Evolutionary conservation across 2,113 vertebrate species (phyloP).

Genomic region (Melanerpes aurifrons): DNA sequence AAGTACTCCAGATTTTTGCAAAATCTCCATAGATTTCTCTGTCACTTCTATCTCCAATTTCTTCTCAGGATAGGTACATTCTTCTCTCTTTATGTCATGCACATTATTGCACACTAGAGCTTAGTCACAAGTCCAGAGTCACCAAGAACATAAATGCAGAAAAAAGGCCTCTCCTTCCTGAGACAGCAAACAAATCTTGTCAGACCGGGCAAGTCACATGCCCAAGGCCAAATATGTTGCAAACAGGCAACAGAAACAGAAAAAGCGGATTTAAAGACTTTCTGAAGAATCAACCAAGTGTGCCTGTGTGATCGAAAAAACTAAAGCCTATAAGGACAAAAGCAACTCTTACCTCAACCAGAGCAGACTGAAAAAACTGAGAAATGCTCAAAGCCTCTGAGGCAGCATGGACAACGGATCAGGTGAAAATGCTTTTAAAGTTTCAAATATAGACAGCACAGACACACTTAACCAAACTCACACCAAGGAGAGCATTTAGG

Average conservation of each 20-base stretch:
- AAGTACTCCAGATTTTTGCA: neutral
- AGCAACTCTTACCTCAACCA: neutral
- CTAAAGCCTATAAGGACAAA: neutral
- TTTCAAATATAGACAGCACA: neutral
- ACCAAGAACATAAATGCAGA: neutral
- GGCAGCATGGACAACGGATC: neutral
- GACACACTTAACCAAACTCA: neutral
- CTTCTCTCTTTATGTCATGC: neutral
- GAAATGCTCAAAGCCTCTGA: neutral
- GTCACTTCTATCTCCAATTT: neutral
- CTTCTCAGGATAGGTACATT: neutral
- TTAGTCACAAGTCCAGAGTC: neutral
- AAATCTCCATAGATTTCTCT: neutral
- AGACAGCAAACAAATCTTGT: neutral
- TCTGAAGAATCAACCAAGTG: neutral
- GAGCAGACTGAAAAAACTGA: neutral
- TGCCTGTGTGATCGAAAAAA: neutral
- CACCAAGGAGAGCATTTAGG: neutral
- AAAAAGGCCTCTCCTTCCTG: neutral
- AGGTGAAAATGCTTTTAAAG: neutral
- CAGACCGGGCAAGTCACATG: neutral
- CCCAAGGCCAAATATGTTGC: neutral
- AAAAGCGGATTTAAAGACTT: neutral
- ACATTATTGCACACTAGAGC: neutral
- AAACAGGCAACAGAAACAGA: neutral